Percentiles rank a stretch among this genome's conserved stretches.
phyloP scores from a whole-genome alignment of 2,113 vertebrate species.

The Pygoscelis adeliae region DNA sequence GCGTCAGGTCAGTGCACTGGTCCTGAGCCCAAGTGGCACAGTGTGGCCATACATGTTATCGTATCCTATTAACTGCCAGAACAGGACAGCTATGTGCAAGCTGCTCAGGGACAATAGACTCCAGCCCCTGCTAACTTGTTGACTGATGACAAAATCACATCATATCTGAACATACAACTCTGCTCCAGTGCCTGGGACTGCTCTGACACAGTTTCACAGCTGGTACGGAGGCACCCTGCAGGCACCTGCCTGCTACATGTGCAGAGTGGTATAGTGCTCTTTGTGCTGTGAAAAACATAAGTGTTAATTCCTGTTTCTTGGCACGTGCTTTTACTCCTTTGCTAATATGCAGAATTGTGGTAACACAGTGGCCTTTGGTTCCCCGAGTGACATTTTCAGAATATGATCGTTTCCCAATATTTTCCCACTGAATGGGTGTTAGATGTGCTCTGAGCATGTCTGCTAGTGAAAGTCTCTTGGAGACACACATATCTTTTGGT shows the following conservation, averaged over 20 bases:
- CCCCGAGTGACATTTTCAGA: not conserved
- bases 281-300: not conserved
- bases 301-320: not conserved
- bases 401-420: not conserved
- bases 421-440: not conserved
- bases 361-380: not conserved
- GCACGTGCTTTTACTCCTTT: not conserved
- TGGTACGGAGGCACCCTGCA: not conserved
- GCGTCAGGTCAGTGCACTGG: accelerated
- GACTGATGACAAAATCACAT: not conserved
- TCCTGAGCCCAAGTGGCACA: not conserved
- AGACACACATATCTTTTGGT: not conserved
- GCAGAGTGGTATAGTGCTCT: not conserved
- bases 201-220: not conserved
- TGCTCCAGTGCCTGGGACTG: not conserved
- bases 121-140: not conserved
- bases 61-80: not conserved
- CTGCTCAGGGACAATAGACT: not conserved
- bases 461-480: not conserved
- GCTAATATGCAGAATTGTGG: not conserved
- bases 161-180: not conserved
- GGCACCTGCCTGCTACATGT: accelerated
- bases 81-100: not conserved
- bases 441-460: not conserved
- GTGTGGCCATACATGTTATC: not conserved